Evolutionary conservation across 2,888 invertebrate species (phyloP), one percentile per base, ranked within the genome.

Genomic region (Stegana nigrithorax): DNA sequence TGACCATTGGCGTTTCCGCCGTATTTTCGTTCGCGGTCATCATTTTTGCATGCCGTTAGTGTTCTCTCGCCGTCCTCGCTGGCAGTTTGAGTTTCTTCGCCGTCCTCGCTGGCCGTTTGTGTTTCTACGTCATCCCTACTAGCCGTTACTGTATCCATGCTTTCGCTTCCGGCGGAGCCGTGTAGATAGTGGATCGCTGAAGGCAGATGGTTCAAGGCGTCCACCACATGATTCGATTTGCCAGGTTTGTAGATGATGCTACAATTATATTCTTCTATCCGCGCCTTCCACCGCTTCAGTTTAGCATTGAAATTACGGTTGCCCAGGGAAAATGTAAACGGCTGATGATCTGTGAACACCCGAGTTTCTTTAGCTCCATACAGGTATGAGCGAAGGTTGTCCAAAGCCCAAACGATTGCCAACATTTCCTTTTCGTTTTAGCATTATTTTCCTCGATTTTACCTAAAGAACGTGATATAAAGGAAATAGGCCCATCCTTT

Each of bases 341-440:
- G 63, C 17, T 67, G 59, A 44, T 67, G 64, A 42, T 64, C 60
- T 2, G 64, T 67, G n/a, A 39, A 56, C 1, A 56, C 14, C 12
- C 56, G 39, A 14, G 42, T 56, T 6, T 63, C 58, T 19, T 45
- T 62, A 2, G 61, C 60, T 19, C 61, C 64, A 23, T 66, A 65
- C 1, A 66, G 23, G n/a, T 66, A 64, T 12, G 64, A 64, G 12
- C 64, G 26, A 12, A 63, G 23, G 17, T 64, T 62, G 10, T 67
- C 57, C 4, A 64, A n/a, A 10, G 58, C 64, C 66, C 60, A 63
- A 0, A 64, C 60, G n/a, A 65, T 67, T 1, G 63, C 62, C 2
- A 29, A 29, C 29, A 29, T 7, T 19, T 67, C 64, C 8, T 62
- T 56, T 50, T 64, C 60, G 23, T 39, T 51, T n/a, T n/a, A n/a